Percentiles rank a stretch among this genome's conserved stretches.
Conservation (phyloP, 2,797 vertebrate genomes). For the Emys orbicularis region DNA sequence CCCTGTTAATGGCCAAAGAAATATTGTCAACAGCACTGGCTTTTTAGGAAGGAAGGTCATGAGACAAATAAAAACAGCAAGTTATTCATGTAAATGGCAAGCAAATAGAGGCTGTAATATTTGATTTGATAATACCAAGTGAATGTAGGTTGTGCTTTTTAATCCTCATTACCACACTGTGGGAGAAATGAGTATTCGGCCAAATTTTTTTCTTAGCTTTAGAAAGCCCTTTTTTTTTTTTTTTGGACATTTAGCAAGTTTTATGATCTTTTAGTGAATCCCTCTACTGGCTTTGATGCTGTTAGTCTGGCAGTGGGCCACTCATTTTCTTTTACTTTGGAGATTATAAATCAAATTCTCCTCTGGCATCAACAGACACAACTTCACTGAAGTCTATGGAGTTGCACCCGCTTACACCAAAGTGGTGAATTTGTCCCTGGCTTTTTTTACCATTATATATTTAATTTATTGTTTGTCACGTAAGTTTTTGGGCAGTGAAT, state of each 20-base stretch:
- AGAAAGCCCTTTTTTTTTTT: not conserved
- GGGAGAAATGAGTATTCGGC: not conserved
- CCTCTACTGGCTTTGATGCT: not conserved
- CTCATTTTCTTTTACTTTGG: not conserved
- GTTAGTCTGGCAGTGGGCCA: not conserved
- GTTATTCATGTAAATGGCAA: fast-evolving
- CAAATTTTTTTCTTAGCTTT: not conserved
- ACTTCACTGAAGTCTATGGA: not conserved
- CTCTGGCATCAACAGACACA: fast-evolving
- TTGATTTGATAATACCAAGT: not conserved
- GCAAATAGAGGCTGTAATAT: not conserved
- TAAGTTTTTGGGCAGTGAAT: conserved; percentile 54
- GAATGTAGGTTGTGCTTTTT: not conserved
- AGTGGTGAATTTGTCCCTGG: not conserved
- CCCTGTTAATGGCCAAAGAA: not conserved
- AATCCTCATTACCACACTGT: not conserved
- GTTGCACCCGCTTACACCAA: too few species aligned
- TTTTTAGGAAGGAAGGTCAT: not conserved
- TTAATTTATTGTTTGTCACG: conserved; percentile 26
- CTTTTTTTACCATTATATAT: conserved; percentile 35
- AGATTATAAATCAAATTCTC: conserved; percentile 2
- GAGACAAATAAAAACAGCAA: not conserved
- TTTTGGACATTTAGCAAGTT: not conserved
- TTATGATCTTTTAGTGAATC: not conserved
- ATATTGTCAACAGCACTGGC: fast-evolving